Conservation (phyloP, 2,888 invertebrate species). For the Hyposoter dolosus region DNA sequence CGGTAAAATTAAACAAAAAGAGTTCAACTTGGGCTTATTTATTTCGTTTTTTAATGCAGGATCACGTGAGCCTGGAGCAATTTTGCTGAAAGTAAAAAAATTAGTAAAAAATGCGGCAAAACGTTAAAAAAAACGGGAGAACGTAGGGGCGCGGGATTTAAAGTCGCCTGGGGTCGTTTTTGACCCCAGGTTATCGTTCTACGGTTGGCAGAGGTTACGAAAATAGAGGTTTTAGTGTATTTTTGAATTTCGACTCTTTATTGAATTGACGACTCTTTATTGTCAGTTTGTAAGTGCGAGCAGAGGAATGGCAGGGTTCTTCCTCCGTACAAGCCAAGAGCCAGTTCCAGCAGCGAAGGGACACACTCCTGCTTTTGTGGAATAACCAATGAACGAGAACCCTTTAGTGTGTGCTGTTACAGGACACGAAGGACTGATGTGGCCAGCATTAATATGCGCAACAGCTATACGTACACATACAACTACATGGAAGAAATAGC, state of each 20-base stretch:
- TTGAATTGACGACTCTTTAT: neutral
- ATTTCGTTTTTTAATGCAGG: too few relatives aligned
- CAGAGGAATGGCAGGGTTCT: neutral
- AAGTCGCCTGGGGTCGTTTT: too few relatives aligned
- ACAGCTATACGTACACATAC: neutral
- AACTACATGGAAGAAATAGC: neutral
- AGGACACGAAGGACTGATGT: conserved; percentile 46
- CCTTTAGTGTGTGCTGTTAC: conserved; percentile 47
- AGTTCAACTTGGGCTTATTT: too few relatives aligned
- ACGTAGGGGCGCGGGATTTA: too few relatives aligned
- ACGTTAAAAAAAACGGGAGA: too few relatives aligned
- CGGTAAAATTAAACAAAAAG: too few relatives aligned
- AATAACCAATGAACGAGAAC: conserved; percentile 56
- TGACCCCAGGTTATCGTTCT: too few relatives aligned
- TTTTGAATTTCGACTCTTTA: neutral
- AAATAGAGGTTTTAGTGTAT: neutral
- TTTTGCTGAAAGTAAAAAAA: too few relatives aligned
- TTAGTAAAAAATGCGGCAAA: too few relatives aligned
- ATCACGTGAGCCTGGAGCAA: too few relatives aligned
- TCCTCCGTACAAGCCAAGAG: neutral
- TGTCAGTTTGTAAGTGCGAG: conserved; percentile 1
- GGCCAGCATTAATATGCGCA: conserved; percentile 15
- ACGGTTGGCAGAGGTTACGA: neutral
- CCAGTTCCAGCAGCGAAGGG: conserved; percentile 24
- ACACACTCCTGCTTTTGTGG: conserved; percentile 28